Evolutionary conservation across 2,113 vertebrate species (phyloP).

Genomic region (Cacatua alba): DNA sequence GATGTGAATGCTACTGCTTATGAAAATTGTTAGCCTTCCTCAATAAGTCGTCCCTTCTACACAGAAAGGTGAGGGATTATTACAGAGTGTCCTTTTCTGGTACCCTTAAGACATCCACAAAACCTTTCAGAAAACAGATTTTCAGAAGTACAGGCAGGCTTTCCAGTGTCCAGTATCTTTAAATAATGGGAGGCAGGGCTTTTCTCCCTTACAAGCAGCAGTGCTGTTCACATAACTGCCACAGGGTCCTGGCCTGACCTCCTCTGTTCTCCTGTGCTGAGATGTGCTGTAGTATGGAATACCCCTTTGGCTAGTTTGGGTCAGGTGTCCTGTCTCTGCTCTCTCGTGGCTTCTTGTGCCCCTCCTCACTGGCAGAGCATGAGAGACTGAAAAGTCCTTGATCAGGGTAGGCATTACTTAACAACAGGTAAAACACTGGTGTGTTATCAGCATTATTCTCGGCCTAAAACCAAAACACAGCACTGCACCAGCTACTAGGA

Average conservation of each 20-base stretch:
- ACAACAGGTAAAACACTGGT: neutral
- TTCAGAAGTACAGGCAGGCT: neutral
- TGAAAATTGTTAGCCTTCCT: neutral
- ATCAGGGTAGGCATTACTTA: neutral
- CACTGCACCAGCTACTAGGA: neutral
- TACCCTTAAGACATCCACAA: neutral
- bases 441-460: neutral
- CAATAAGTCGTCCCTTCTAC: neutral
- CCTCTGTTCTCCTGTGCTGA: neutral
- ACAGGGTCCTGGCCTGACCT: neutral
- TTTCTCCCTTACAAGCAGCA: neutral
- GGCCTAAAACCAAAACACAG: neutral
- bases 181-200: neutral
- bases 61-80: neutral
- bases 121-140: neutral
- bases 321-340: neutral
- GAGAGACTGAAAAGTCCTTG: neutral
- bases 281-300: neutral
- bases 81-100: neutral
- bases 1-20: neutral
- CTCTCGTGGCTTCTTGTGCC: neutral
- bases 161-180: neutral
- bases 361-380: neutral
- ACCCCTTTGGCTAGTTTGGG: neutral
- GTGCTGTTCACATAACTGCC: neutral